Evolutionary conservation across 2,113 vertebrate genomes (phyloP), one percentile per base, ranked within the genome.

Genomic region (Zonotrichia leucophrys): DNA sequence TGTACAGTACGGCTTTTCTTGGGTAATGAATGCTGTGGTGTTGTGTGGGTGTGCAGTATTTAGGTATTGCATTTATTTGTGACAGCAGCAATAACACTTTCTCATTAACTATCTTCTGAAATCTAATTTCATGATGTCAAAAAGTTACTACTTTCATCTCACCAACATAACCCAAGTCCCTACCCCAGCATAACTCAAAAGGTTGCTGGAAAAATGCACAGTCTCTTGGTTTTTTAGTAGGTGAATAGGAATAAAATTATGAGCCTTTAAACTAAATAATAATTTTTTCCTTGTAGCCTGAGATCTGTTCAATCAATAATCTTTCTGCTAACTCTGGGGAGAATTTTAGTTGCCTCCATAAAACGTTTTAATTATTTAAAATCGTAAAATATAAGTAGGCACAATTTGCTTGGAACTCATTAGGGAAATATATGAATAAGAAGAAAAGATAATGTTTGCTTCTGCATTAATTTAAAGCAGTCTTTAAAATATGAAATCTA

Each of bases 351-450:
- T 97, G 96, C 96, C 89, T 94, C 90, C 84, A 97, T 97, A 97
- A 97, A 97, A 97, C 96, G 92, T 95, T 97, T 97, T 97, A 96
- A 97, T 97, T 97, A 97, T 97, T 95, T 96, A 95, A 97, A 97
- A 96, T 95, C 83, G 93, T 97, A 97, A 97, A 96, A 95, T 95
- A 96, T 93, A 97, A 97, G 96, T 95, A 97, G 94, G 89, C 75
- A 90, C 91, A 96, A 97, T 97, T 97, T 97, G 83, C 91, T 95
- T 94, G 85, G 67, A 95, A 92, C 83, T 96, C 95, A 94, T 96
- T 96, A 97, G 96, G 91, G 87, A 95, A 97, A 97, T 97, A 94
- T 72, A 96, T 93, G 95, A 96, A 93, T 94, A 94, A 96, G 84
- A 91, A 89, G 85, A 87, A 96, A 92, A 92, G 95, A 96, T 95